Base-by-base conservation (phyloP, 2,888 invertebrate genomes). In the Ceratothoa steindachneri region DNA sequence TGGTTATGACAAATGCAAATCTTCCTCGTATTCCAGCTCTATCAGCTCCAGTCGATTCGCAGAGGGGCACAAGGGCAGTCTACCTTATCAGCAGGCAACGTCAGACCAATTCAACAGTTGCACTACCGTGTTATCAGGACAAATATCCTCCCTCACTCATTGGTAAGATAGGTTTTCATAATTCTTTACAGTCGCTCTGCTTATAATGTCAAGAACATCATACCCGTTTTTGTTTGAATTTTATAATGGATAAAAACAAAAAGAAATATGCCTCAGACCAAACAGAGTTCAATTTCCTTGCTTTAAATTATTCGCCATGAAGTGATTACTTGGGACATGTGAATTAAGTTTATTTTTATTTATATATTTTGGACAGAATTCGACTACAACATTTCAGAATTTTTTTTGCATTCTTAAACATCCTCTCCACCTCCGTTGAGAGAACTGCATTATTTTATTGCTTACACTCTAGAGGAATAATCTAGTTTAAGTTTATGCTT, bases 101-200 rank as follows among this genome's bases (percentile, higher is more conserved):
- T 73, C 60, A 69, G 78, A 60, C 78, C 78, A 30, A 41, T 73
- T 15, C 78, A 78, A 65, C 75, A 75, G 41, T 66, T 78, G 4
- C 68, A 75, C 64, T 66, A 60, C 27, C 19, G 78, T 28, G 70
- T 73, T 53, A 71, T 78, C 1, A 67, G 78, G 24, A 78, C 78
- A 30, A 78, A 78, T 55, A 78, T 78, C 27, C 78, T 73, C 4
- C 78, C 75, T n/a, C 55, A 68, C 30, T n/a, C 73, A 5, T 24
- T 71, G 67, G 76, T 77, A 53, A 77, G 76, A 60, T 41, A 41
- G 15, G 41, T 15, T 41, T 15, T 15, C 41, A 41, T 5, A 15
- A 9, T 41, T 41, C 15, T 41, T 41, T 41, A 9, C 41, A 9
- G 41, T 41, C 15, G 7, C 15, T 41, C 15, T 41, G 5, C 15